Base-by-base conservation (phyloP, 2,113 vertebrate genomes). In the Pelvicachromis taeniatus region DNA sequence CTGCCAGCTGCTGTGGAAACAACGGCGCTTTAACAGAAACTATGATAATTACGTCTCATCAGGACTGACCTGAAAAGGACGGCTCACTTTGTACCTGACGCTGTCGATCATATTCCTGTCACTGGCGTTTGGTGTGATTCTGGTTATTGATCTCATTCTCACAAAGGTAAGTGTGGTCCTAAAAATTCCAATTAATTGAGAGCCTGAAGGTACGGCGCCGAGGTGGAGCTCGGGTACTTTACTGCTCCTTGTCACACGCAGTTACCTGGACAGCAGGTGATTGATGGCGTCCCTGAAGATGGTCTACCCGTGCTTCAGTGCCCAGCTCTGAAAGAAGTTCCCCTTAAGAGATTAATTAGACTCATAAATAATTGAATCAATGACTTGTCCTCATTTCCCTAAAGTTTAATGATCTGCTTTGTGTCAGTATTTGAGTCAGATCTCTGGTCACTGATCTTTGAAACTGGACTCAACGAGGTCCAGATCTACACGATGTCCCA, bases 351-450 rank as follows among this genome's bases (percentile, higher is more conserved):
- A 96, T 95, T 93, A 95, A 96, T 95, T 95, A 93, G 85, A 56
- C 91, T 81, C 92, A 93, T 96, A 95, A 95, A 96, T 92, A 92
- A 91, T 89, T 87, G 78, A 95, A 95, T 95, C 94, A 94, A 95
- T 94, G 93, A 90, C 92, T 91, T 77, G 87, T 92, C 91, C 93
- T 92, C 90, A 61, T 94, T 93, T 93, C 87, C 90, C 80, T 81
- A 94, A 94, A 92, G 88, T 95, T 95, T 94, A 95, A 96, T 92
- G 95, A 94, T 92, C 87, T 87, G 83, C 70, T 17, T 89, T 93
- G 93, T 33, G 88, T 95, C 94, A 92, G 95, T 89, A 92, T 95
- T 94, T 89, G 90, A 94, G 91, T 94, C 94, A 92, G 92, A 93
- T 92, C 35, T 53, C 9, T 33, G 68, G 65, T 75, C 89, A 95